Conservation (phyloP, 64 coral and sea anemone species). For the Exaiptasia diaphana region DNA sequence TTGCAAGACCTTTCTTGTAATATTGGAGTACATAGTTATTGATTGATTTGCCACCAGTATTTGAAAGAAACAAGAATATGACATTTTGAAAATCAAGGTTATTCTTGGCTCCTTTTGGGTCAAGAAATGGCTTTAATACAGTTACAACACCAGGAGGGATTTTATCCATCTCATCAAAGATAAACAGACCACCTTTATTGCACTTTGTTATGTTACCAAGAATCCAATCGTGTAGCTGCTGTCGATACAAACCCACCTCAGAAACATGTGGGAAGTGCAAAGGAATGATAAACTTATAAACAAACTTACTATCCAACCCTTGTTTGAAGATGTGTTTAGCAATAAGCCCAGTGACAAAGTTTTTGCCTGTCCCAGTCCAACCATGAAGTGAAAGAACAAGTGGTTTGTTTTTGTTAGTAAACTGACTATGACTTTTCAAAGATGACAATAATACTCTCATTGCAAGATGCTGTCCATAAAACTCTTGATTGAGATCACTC, state of each 20-base stretch:
- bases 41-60: conserved; percentile 68
- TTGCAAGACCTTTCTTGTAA: conserved; percentile 42
- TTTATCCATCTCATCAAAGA: conserved; percentile 98
- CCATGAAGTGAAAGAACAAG: conserved; percentile 78
- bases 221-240: conserved; percentile 61
- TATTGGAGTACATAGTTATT: conserved; percentile 65
- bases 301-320: conserved; percentile 62
- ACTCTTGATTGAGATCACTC: conserved; percentile 28
- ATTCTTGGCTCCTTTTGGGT: conserved; percentile 32
- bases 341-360: conserved; percentile 75
- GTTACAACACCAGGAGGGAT: conserved; percentile 60
- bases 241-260: conserved; percentile 43
- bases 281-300: conserved; percentile 86
- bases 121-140: conserved; percentile 68
- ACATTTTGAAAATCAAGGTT: conserved; percentile 40
- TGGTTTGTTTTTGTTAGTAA: conserved; percentile 45
- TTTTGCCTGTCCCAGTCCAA: conserved; percentile 84
- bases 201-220: conserved; percentile 66
- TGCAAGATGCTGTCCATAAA: conserved; percentile 82
- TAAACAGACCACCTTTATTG: conserved; percentile 63
- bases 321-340: conserved; percentile 79
- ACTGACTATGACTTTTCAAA: conserved; percentile 58
- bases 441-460: conserved; percentile 55
- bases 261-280: conserved; percentile 62
- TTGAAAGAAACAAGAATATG: conserved; percentile 84